Conservation (phyloP, 53 echinoderm and acorn worm species). For the Crossaster papposus region DNA sequence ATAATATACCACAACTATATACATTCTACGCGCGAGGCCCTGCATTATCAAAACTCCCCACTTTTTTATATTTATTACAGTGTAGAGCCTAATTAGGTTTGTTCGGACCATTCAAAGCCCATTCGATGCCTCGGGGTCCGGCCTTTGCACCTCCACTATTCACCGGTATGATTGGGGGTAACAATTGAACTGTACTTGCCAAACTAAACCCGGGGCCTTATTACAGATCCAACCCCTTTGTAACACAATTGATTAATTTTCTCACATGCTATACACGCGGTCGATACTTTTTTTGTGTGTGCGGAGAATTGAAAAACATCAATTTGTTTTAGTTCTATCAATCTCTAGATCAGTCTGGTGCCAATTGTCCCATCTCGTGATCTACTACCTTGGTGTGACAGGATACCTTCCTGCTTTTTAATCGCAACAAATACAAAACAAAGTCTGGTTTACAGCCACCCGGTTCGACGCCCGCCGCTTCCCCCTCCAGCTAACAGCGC, state of each 20-base stretch:
- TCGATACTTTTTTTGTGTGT: slow-evolving; percentile 21
- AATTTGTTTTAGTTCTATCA: neutral
- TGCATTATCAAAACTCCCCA: neutral
- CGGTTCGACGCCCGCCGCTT: slow-evolving; percentile 9
- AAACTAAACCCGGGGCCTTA: slow-evolving; percentile 31
- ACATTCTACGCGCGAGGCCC: neutral
- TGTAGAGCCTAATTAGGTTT: slow-evolving; percentile 56
- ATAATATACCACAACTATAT: slow-evolving; percentile 2
- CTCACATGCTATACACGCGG: slow-evolving; percentile 46
- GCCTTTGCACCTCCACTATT: slow-evolving; percentile 40
- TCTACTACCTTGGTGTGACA: neutral
- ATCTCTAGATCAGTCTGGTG: too few species aligned
- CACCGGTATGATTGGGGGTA: slow-evolving; percentile 28
- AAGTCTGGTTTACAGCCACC: slow-evolving; percentile 37
- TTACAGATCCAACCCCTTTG: neutral
- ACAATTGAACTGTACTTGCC: slow-evolving; percentile 17
- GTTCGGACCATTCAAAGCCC: slow-evolving; percentile 25
- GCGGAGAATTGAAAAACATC: neutral
- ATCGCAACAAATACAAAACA: slow-evolving; percentile 23
- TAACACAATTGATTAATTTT: slow-evolving; percentile 45
- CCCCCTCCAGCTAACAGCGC: neutral
- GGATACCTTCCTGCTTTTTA: neutral
- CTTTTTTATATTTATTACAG: slow-evolving; percentile 15
- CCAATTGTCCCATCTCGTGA: neutral
- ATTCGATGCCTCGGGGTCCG: neutral